These are phyloP conservation scores for Phortica okadai DNA, from an alignment of 2,888 invertebrate species.

Conservation along the genomic window DNA sequence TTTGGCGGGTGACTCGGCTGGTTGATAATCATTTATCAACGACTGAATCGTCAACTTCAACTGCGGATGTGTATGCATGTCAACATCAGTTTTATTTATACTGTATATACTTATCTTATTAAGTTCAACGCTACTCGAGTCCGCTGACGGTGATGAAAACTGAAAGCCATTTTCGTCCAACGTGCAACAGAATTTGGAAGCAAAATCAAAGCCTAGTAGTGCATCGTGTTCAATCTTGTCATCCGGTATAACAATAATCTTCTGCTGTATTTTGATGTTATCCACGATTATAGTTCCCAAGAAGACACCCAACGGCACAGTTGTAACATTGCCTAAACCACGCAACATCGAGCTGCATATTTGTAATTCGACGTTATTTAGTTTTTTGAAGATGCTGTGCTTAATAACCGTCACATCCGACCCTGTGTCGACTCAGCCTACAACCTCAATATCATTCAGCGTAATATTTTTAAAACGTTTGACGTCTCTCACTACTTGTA, in stretches of 20 bases:
- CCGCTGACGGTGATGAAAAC: conserved; percentile 1
- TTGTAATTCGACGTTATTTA: conserved; percentile 9
- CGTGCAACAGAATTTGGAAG: conserved; percentile 17
- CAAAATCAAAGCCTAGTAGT: conserved; percentile 35
- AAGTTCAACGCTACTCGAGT: neutral
- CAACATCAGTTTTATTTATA: conserved; percentile 18
- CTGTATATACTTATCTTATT: conserved; percentile 32
- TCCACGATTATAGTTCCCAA: conserved; percentile 28
- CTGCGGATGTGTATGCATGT: conserved; percentile 28
- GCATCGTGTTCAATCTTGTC: conserved; percentile 32
- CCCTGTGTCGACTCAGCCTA: conserved; percentile 17
- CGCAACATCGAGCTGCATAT: conserved; percentile 23
- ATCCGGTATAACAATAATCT: conserved; percentile 32
- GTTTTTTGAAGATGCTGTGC: conserved; percentile 4
- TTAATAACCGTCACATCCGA: conserved; percentile 27
- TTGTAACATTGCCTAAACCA: conserved; percentile 33
- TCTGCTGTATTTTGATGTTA: conserved; percentile 22
- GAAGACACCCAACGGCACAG: conserved; percentile 28
- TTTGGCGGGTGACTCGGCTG: neutral
- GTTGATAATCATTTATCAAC: conserved; percentile 29
- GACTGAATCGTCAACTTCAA: conserved; percentile 12
- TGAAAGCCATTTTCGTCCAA: conserved; percentile 25
- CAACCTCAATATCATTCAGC: conserved; percentile 11
- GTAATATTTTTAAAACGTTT: conserved; percentile 10
- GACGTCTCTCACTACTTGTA: conserved; percentile 6